These are phyloP conservation scores for Myiagra hebetior DNA, from an alignment of 2,113 vertebrate genomes.

Conservation along the genomic window DNA sequence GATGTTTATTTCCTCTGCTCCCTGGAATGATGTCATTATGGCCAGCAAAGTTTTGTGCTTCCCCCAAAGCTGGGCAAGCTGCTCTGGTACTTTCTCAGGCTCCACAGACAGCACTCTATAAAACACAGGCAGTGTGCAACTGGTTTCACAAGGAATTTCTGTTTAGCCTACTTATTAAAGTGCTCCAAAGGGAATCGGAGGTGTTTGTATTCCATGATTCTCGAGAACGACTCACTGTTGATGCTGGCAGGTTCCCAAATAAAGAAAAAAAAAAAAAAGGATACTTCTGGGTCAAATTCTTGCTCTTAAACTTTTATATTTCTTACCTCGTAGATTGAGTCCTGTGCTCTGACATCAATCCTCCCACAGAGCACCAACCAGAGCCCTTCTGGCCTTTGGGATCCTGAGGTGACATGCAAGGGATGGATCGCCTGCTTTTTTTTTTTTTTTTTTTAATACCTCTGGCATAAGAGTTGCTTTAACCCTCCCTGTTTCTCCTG, in stretches of 20 bases:
- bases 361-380: neutral
- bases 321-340: neutral
- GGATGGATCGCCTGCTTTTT: neutral
- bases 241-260: neutral
- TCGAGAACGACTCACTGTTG: neutral
- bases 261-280: neutral
- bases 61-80: neutral
- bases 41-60: neutral
- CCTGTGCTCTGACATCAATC: neutral
- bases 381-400: neutral
- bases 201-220: neutral
- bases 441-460: neutral
- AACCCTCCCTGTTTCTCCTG: neutral
- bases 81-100: neutral
- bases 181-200: neutral
- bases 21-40: neutral
- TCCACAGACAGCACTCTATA: neutral
- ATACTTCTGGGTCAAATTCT: neutral
- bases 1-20: neutral
- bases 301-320: neutral
- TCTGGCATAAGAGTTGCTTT: neutral
- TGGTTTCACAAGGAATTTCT: neutral
- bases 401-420: fast-evolving
- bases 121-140: neutral
- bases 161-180: neutral